Conservation (phyloP, 1,140 invertebrate genomes). For the Capitella teleta region DNA sequence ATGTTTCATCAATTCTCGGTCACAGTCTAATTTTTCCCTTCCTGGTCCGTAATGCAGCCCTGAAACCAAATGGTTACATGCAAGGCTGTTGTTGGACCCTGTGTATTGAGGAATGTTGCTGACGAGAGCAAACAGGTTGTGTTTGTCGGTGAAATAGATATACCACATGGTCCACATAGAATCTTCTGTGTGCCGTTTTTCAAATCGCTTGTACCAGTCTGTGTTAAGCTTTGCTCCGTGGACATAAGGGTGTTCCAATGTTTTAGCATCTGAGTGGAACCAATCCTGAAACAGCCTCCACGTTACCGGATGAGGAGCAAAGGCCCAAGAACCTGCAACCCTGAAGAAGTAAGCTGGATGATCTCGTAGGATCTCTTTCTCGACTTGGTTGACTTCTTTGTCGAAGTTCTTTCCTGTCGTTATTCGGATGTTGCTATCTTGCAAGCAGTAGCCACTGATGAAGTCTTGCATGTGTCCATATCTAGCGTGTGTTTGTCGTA, state of each 20-base stretch:
- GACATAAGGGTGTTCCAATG: no score
- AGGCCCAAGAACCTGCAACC: conserved; percentile 9
- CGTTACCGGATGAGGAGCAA: conserved; percentile 5
- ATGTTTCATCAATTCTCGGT: no score
- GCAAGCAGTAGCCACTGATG: conserved; percentile 14
- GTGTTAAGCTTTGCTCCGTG: no score
- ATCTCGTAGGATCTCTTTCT: not conserved
- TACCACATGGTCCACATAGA: conserved; percentile 16
- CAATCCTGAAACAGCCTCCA: conserved; percentile 10
- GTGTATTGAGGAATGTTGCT: conserved; percentile 11
- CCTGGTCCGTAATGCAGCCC: no score
- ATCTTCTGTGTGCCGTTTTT: not conserved
- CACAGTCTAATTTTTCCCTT: no score
- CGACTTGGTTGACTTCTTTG: conserved; percentile 3
- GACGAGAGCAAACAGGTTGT: conserved; percentile 6
- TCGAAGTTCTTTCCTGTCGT: not conserved
- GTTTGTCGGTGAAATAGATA: conserved; percentile 6
- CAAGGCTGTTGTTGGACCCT: no score
- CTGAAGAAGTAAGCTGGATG: conserved; percentile 8
- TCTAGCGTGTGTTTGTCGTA: conserved; percentile 17
- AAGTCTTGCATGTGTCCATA: conserved; percentile 16
- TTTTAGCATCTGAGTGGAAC: no score
- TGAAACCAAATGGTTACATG: no score
- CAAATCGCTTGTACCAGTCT: conserved; percentile 9
- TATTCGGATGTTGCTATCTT: not conserved